Conservation (phyloP, 2,797 vertebrate genomes). For the Erethizon dorsatum region DNA sequence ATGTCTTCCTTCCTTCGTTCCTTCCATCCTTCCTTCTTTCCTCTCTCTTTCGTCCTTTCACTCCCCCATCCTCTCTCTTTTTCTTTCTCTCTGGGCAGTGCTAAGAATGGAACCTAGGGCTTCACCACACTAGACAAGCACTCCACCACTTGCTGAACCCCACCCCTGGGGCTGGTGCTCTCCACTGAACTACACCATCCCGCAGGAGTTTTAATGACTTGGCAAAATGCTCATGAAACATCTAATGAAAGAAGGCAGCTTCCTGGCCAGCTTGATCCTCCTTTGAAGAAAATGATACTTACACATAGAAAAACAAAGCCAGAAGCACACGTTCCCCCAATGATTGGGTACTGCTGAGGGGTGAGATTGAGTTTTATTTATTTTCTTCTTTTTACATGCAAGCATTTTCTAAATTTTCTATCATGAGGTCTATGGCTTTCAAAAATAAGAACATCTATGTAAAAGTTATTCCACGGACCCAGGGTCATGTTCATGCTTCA, state of each 20-base stretch:
- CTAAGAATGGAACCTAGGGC: not conserved
- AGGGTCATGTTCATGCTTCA: fast-evolving
- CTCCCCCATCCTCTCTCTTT: too few species aligned
- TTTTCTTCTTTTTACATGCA: conserved; percentile 1
- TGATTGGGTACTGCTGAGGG: fast-evolving
- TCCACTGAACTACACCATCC: not conserved
- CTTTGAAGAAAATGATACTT: not conserved
- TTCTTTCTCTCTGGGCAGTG: too few species aligned
- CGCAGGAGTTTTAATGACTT: not conserved
- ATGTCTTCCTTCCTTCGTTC: not conserved
- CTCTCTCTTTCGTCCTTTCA: not conserved
- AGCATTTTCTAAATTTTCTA: not conserved
- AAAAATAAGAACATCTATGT: not conserved
- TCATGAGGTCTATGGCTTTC: not conserved
- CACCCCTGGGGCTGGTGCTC: not conserved
- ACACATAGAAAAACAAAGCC: not conserved
- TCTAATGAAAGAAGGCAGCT: not conserved
- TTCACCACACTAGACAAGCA: not conserved
- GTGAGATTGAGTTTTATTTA: not conserved
- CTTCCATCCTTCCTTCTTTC: too few species aligned
- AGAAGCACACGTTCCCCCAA: not conserved
- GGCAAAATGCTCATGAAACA: not conserved
- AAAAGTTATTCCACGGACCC: not conserved
- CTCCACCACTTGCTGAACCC: not conserved
- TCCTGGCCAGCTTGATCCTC: not conserved